Evolutionary conservation across 2,113 vertebrate genomes (phyloP).

Genomic region (Calonectris borealis): DNA sequence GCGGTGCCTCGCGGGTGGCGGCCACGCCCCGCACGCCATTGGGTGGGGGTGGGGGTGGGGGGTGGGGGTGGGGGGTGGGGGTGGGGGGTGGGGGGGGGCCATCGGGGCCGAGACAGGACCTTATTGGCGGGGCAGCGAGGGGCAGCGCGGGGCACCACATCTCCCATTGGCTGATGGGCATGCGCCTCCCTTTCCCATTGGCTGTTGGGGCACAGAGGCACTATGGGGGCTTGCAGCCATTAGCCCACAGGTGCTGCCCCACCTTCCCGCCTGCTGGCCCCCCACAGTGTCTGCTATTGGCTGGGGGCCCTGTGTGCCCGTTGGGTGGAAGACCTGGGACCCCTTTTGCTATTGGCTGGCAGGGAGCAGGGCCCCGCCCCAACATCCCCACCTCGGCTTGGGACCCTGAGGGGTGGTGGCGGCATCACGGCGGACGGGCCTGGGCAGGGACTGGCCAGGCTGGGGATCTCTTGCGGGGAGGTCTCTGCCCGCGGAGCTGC

Average conservation of each 20-base stretch:
- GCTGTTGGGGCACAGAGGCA: not conserved
- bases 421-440: accelerated
- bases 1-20: too few species aligned
- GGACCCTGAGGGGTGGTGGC: accelerated
- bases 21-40: too few species aligned
- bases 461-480: accelerated
- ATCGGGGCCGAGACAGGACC: too few species aligned
- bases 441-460: accelerated
- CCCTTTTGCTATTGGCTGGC: not conserved
- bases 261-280: not conserved
- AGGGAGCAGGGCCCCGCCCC: not conserved
- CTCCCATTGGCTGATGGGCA: not conserved
- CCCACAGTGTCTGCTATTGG: not conserved
- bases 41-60: too few species aligned
- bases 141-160: not conserved
- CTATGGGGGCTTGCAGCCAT: accelerated
- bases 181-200: not conserved
- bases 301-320: not conserved
- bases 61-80: too few species aligned
- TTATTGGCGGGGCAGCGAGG: not conserved
- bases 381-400: accelerated
- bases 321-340: not conserved
- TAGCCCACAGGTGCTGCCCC: not conserved
- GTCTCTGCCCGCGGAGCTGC: accelerated
- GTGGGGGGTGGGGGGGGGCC: too few species aligned